Base-by-base conservation (phyloP, 2,113 vertebrate species). In the Steatornis caripensis region DNA sequence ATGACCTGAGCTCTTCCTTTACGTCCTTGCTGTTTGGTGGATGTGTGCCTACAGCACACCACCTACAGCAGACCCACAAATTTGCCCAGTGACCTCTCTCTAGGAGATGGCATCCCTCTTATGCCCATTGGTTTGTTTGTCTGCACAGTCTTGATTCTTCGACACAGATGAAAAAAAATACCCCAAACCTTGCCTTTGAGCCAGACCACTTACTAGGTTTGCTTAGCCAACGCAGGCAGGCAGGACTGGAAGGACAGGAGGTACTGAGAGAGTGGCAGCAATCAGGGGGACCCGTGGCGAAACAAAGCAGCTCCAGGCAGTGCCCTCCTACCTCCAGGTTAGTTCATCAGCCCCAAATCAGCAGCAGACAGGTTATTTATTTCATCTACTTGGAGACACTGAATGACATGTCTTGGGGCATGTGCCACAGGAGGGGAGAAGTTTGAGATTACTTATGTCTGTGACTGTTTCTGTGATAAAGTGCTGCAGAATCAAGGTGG, bases 341-440 rank as follows among this genome's bases (percentile, higher is more conserved):
- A 26, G 89, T 95, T 84, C 34, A 66, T 60, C 57, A 48, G 61
- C 53, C 39, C 48, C 76, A 36, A 51, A 82, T 69, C 46, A 82
- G 36, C 81, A 95, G 48, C 74, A 92, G 57, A 46, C 19, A 80
- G 24, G 55, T 78, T 94, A 76, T 94, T 78, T 94, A 76, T 94
- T 93, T 79, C 57, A 36, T 77, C 62, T 72, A 15, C 37, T 54
- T 86, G 22, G 58, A 89, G 62, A 84, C 37, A 27, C 5, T n/a
- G 60, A 84, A 64, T 78, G 65, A 92, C 92, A 34, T 53, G 48
- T 79, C 54, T 85, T 11, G 0, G 61, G 53, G 61, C 17, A 53
- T 55, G 24, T 82, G 74, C 43, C 2, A 2, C 39, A 39, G 30
- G 41, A 91, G 24, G 48, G 17, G 62, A 55, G 43, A 84, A 83